Percentiles rank a stretch among this genome's conserved stretches.
Evolutionary conservation across 2,797 vertebrate species (phyloP).

Genomic region (Rhinichthys osculus): DNA sequence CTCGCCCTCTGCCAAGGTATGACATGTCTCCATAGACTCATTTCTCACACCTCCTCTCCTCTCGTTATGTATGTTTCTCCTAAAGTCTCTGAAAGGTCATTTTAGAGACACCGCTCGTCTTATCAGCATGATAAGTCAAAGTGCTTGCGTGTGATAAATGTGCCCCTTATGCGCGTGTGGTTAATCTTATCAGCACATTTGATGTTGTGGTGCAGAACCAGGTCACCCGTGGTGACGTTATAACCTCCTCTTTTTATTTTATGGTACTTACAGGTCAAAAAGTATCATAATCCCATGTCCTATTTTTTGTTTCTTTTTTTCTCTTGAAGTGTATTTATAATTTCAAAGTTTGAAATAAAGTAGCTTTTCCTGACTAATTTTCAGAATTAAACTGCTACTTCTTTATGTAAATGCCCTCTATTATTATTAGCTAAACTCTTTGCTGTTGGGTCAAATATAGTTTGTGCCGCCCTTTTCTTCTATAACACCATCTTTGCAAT

Average conservation of each 20-base stretch:
- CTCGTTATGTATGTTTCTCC: background rate
- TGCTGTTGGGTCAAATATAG: background rate
- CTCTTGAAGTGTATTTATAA: background rate
- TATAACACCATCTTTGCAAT: background rate
- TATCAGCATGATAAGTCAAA: slow-evolving; percentile 34
- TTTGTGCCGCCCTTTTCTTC: background rate
- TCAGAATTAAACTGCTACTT: background rate
- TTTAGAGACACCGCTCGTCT: background rate
- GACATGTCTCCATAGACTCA: background rate
- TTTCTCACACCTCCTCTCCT: slow-evolving; percentile 18
- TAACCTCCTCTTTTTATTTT: background rate
- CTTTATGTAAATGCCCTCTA: background rate
- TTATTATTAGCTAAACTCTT: slow-evolving; percentile 8
- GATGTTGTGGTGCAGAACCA: slow-evolving; percentile 25
- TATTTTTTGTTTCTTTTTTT: background rate
- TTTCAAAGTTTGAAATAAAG: background rate
- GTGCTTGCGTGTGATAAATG: slow-evolving; percentile 38
- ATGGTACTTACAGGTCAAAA: background rate
- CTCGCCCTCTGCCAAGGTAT: slow-evolving; percentile 94
- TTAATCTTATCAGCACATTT: slow-evolving; percentile 47
- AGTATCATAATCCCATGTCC: background rate
- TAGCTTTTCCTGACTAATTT: background rate
- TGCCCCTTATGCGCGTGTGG: slow-evolving; percentile 1
- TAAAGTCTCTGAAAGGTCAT: slow-evolving; percentile 3
- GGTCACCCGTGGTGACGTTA: slow-evolving; percentile 10